phyloP scores from a whole-genome alignment of 2,797 vertebrate species.

The Rhabdophis nuchalis region DNA sequence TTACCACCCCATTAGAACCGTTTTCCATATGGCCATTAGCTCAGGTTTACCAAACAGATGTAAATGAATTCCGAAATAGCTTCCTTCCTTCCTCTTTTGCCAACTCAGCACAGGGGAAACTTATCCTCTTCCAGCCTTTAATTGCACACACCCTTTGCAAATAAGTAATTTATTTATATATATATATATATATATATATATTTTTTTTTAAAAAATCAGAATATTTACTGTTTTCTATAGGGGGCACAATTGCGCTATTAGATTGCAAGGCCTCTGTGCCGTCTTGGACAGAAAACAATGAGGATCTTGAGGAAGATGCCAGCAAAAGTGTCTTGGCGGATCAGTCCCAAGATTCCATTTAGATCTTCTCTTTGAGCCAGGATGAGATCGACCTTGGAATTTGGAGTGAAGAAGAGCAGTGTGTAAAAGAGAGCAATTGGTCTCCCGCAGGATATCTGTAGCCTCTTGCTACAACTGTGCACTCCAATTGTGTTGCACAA shows the following conservation, averaged over 20 bases:
- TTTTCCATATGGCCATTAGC: rapidly evolving
- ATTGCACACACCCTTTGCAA: neutral
- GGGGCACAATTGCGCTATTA: neutral
- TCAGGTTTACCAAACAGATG: neutral
- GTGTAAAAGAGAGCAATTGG: neutral
- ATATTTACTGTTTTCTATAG: neutral
- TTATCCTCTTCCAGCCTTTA: neutral
- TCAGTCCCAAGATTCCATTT: neutral
- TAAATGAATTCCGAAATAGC: neutral
- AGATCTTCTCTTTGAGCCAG: neutral
- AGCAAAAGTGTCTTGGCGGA: neutral
- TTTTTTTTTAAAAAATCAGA: neutral
- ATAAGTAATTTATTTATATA: neutral
- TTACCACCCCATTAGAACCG: neutral
- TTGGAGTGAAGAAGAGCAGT: neutral
- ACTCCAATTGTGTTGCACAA: neutral
- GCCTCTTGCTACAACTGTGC: neutral
- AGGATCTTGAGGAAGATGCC: neutral
- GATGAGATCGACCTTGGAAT: neutral
- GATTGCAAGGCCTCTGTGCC: neutral
- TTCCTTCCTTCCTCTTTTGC: neutral
- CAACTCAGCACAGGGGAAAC: neutral
- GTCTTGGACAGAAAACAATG: neutral
- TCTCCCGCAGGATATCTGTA: neutral
- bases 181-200: neutral